A percentile compares a stretch with the other conserved stretches of the same genome.
These are phyloP conservation scores for Junonia oenone DNA, from an alignment of 2,888 invertebrate genomes.

Conservation along the genomic window DNA sequence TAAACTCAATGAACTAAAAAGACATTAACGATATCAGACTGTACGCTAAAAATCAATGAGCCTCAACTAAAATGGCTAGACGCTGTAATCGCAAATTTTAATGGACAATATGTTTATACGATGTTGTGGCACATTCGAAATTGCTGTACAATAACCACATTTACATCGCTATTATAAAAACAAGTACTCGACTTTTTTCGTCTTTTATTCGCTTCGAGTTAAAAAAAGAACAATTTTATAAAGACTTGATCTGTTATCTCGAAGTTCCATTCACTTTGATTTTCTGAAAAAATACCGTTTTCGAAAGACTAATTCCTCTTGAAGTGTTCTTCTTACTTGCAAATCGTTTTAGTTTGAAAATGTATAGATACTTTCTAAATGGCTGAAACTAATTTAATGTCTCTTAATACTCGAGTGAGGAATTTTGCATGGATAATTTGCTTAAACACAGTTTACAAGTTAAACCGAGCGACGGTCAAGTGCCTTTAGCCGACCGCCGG, in stretches of 20 bases:
- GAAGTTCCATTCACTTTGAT: background rate
- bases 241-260: too few species aligned
- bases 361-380: constrained; percentile 13
- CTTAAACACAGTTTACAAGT: constrained; percentile 58
- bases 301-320: background rate
- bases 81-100: constrained; percentile 42
- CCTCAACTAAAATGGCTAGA: constrained; percentile 38
- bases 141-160: constrained; percentile 37
- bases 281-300: background rate
- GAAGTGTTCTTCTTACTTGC: background rate
- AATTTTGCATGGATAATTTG: constrained; percentile 61
- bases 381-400: constrained; percentile 25
- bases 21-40: constrained; percentile 34
- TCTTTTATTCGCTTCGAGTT: too few species aligned
- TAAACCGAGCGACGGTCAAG: constrained; percentile 55
- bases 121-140: constrained; percentile 41
- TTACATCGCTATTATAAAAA: background rate
- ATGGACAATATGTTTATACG: constrained; percentile 1
- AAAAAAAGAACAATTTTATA: too few species aligned
- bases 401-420: constrained; percentile 30
- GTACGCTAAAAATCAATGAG: constrained; percentile 41
- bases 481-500: constrained; percentile 40
- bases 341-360: background rate
- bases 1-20: constrained; percentile 24
- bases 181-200: too few species aligned